These are phyloP conservation scores for Corella eumyota DNA, from an alignment of 23 tunicate genomes.

Conservation along the genomic window DNA sequence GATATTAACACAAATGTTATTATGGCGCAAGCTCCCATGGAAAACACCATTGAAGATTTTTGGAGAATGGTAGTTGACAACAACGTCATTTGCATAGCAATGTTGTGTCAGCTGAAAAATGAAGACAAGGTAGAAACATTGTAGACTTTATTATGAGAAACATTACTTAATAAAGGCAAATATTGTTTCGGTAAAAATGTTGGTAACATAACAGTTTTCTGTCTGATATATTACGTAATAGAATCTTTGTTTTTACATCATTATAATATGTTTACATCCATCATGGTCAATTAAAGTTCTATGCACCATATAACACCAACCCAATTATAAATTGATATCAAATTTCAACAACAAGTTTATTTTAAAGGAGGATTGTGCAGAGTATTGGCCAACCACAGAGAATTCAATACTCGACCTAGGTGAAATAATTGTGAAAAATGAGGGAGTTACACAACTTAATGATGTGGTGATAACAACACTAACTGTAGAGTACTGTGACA, in stretches of 20 bases:
- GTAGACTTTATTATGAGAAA: background rate
- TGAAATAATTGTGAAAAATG: constrained; percentile 31
- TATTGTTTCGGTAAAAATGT: background rate
- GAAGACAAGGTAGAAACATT: constrained; percentile 19
- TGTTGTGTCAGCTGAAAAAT: constrained; percentile 22
- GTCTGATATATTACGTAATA: no score
- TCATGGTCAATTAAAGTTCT: no score
- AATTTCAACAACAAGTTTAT: background rate
- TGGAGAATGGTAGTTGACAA: constrained; percentile 87
- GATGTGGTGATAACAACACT: constrained; percentile 20
- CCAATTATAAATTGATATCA: background rate
- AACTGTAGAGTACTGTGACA: constrained; percentile 6
- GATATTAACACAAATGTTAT: constrained; percentile 46
- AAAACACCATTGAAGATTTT: constrained; percentile 51
- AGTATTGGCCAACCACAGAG: constrained; percentile 51
- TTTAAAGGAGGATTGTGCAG: constrained; percentile 40
- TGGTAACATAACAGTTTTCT: no score
- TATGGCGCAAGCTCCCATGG: constrained; percentile 64
- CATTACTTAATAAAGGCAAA: background rate
- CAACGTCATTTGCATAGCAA: constrained; percentile 60
- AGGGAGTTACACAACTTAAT: constrained; percentile 21
- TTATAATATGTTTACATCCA: no score
- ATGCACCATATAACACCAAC: background rate
- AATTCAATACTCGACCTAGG: constrained; percentile 43
- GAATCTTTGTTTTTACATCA: no score